phyloP scores from a whole-genome alignment of 2,888 invertebrate genomes.

The Gandaritis pyraliata region DNA sequence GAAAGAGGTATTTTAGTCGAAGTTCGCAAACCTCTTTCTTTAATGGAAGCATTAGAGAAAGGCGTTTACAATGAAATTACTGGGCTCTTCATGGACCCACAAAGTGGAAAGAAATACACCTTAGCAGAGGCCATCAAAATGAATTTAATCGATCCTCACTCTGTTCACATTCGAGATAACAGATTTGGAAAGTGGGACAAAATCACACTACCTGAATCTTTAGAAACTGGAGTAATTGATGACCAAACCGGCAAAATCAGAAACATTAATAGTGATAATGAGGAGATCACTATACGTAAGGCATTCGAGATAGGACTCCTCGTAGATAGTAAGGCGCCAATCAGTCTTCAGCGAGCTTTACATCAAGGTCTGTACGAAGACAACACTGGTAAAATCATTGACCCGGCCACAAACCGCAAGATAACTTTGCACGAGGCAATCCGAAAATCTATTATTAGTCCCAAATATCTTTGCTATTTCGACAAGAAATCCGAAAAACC shows the following conservation, averaged over 20 bases:
- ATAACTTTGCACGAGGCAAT: slow-evolving; percentile 94
- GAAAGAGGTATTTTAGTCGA: slow-evolving; percentile 93
- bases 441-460: slow-evolving; percentile 91
- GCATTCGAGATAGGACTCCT: slow-evolving; percentile 92
- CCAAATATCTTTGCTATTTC: slow-evolving; percentile 91
- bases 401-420: slow-evolving; percentile 90
- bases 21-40: slow-evolving; percentile 90
- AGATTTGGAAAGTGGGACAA: slow-evolving; percentile 90
- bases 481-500: slow-evolving; percentile 90
- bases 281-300: slow-evolving; percentile 88
- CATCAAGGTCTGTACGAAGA: slow-evolving; percentile 95
- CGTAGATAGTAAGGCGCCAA: slow-evolving; percentile 91
- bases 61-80: slow-evolving; percentile 91
- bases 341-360: slow-evolving; percentile 92
- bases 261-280: slow-evolving; percentile 86
- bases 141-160: slow-evolving; percentile 92
- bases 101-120: slow-evolving; percentile 90
- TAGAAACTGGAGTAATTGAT: slow-evolving; percentile 90
- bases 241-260: slow-evolving; percentile 88
- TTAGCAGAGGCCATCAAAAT: slow-evolving; percentile 92
- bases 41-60: slow-evolving; percentile 92
- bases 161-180: slow-evolving; percentile 92
- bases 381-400: slow-evolving; percentile 91
- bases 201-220: slow-evolving; percentile 90
- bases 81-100: slow-evolving; percentile 93